A percentile compares a stretch with the other conserved stretches of the same genome.
These are phyloP conservation scores for Edolisoma coerulescens DNA, from an alignment of 2,113 vertebrate genomes.

Conservation along the genomic window DNA sequence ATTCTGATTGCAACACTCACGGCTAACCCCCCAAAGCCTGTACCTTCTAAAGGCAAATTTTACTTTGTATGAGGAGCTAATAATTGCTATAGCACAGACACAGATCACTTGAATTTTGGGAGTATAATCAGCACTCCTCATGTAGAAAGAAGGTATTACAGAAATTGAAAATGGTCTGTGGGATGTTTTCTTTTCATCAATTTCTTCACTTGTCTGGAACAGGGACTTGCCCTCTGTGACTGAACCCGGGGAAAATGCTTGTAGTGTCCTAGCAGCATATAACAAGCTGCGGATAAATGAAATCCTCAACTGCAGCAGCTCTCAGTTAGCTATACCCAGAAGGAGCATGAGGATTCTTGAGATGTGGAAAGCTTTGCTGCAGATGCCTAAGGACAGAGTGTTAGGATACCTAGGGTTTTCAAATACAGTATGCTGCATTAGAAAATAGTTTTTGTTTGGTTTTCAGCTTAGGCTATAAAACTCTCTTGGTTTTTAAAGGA, in stretches of 20 bases:
- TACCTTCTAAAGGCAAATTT: background rate
- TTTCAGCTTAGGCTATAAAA: background rate
- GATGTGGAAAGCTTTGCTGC: background rate
- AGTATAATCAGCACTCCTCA: background rate
- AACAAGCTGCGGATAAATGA: background rate
- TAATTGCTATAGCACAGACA: background rate
- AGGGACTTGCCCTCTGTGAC: background rate
- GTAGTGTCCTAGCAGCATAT: background rate
- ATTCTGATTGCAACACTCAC: background rate
- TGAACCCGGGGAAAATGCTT: background rate
- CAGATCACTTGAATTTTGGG: background rate
- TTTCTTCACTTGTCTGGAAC: background rate
- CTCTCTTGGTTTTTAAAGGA: background rate
- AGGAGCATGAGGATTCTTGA: constrained; percentile 6
- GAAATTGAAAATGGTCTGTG: background rate
- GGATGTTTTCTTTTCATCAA: background rate
- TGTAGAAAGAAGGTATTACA: background rate
- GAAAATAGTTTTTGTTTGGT: background rate
- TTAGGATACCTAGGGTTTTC: background rate
- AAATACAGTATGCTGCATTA: background rate
- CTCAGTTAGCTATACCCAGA: background rate
- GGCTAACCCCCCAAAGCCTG: fast-evolving
- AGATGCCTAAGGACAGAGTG: background rate
- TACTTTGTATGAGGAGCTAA: background rate
- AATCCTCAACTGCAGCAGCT: background rate